Evolutionary conservation across 2,797 vertebrate species (phyloP).

Genomic region (Cossypha dichroa): DNA sequence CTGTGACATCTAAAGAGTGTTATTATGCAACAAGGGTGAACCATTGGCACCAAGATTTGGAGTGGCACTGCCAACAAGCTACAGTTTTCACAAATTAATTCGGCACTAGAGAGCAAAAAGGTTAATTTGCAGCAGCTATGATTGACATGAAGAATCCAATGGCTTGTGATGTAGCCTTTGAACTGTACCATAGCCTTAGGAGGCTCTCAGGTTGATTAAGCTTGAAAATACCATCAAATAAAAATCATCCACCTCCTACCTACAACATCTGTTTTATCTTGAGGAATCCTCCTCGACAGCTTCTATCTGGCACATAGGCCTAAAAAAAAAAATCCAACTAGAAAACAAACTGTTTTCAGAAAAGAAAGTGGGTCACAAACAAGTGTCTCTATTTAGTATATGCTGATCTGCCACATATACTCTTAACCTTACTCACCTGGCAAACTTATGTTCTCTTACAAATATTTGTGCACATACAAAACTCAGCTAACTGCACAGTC

Average conservation of each 20-base stretch:
- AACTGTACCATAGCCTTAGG: background rate
- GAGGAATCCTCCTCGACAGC: background rate
- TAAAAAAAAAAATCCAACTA: background rate
- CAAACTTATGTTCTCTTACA: background rate
- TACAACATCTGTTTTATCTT: background rate
- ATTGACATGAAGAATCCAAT: background rate
- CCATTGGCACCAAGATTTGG: background rate
- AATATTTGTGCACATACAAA: background rate
- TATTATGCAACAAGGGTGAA: background rate
- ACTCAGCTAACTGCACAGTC: background rate
- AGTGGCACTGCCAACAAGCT: background rate
- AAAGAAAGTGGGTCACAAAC: background rate
- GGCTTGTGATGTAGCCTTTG: background rate
- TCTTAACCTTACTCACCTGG: background rate
- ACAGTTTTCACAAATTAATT: background rate
- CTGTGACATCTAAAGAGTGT: background rate
- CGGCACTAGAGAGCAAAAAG: background rate
- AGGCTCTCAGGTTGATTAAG: background rate
- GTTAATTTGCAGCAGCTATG: background rate
- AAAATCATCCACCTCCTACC: background rate
- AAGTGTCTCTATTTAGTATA: background rate
- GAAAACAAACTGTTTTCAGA: background rate
- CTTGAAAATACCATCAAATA: background rate
- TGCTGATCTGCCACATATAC: background rate
- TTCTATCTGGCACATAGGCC: background rate